Evolutionary conservation across 2,113 vertebrate species (phyloP).

Genomic region (Clarias batrachus): DNA sequence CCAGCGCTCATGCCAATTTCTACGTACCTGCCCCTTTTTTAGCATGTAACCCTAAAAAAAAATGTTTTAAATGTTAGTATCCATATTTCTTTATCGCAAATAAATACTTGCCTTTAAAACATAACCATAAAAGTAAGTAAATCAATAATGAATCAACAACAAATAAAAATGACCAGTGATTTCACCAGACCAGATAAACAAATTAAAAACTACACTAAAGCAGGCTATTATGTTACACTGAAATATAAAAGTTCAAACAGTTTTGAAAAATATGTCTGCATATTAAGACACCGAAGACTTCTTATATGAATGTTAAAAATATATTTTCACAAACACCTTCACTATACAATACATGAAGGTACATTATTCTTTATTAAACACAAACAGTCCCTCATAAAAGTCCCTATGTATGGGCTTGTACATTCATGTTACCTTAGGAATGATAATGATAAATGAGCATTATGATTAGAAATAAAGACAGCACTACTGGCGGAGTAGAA

Average conservation of each 20-base stretch:
- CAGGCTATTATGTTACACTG: background rate
- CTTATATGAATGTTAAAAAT: background rate
- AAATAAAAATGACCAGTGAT: background rate
- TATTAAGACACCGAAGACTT: background rate
- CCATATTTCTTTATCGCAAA: background rate
- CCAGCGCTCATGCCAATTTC: slow-evolving; percentile 82
- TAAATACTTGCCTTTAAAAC: background rate
- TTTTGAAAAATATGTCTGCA: background rate
- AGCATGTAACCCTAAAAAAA: slow-evolving; percentile 75
- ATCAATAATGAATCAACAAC: background rate
- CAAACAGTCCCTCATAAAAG: background rate
- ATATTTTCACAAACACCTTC: background rate
- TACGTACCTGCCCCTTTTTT: slow-evolving; percentile 76
- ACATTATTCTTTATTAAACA: background rate
- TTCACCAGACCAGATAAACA: background rate
- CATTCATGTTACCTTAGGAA: background rate
- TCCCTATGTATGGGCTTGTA: background rate
- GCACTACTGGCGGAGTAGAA: background rate
- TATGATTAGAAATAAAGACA: background rate
- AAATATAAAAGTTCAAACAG: background rate
- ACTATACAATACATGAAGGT: background rate
- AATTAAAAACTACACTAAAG: background rate
- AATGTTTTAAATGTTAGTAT: background rate
- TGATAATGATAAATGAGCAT: background rate
- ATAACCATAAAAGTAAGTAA: background rate